Conservation (phyloP, 1,140 invertebrate genomes). For the Ceratitis capitata region DNA sequence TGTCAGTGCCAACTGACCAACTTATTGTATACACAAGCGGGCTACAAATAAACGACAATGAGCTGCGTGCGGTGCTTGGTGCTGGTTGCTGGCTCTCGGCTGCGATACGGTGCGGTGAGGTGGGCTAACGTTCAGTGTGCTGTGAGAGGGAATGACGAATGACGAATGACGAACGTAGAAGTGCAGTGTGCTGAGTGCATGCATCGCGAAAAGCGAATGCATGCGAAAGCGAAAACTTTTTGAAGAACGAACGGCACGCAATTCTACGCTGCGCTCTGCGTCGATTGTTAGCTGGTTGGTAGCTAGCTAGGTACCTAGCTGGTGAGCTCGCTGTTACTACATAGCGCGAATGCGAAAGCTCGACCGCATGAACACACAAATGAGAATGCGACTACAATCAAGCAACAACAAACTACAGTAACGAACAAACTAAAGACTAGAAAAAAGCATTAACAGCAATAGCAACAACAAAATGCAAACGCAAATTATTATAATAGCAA, state of each 20-base stretch:
- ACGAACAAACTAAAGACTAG: too few relatives aligned
- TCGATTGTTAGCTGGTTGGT: background rate
- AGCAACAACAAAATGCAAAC: conserved; percentile 41
- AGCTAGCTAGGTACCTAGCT: background rate
- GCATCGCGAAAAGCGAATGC: too few relatives aligned
- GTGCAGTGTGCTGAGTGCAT: background rate
- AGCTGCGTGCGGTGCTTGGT: background rate
- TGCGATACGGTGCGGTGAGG: background rate
- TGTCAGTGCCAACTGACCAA: conserved; percentile 36
- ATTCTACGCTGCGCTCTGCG: conserved; percentile 6
- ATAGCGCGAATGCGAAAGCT: conserved; percentile 10
- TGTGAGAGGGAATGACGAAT: too few relatives aligned
- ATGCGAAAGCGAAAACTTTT: conserved; percentile 31
- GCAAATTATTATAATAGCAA: conserved; percentile 24
- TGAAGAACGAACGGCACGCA: conserved; percentile 26
- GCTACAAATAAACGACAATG: background rate
- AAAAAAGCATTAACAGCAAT: conserved; percentile 35
- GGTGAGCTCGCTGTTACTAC: background rate
- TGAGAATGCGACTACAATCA: conserved; percentile 33
- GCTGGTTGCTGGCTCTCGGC: too few relatives aligned
- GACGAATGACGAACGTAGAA: background rate
- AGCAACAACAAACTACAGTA: conserved; percentile 42
- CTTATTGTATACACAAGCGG: background rate
- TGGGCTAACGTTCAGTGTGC: too few relatives aligned
- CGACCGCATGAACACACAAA: conserved; percentile 10